A percentile compares a stretch with the other conserved stretches of the same genome.
Conservation (phyloP, 2,888 invertebrate genomes). For the Tenthredo distinguenda region DNA sequence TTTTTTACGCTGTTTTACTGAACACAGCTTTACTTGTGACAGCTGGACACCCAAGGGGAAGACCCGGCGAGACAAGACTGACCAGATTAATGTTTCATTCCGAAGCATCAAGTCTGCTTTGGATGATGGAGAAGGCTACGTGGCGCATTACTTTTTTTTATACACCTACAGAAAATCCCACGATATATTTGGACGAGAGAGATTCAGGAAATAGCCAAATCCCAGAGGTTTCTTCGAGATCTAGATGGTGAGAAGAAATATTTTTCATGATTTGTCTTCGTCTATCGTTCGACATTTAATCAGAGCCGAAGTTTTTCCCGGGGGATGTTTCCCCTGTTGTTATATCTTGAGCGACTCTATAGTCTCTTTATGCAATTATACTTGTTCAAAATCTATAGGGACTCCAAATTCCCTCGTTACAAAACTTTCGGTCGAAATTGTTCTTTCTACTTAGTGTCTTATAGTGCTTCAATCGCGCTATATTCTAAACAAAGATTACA, state of each 20-base stretch:
- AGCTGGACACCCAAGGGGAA: slow-evolving; percentile 36
- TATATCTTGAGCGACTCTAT: slow-evolving; percentile 6
- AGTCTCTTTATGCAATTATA: slow-evolving; percentile 17
- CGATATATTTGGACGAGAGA: neutral
- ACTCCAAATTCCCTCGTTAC: slow-evolving; percentile 12
- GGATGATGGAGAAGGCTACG: slow-evolving; percentile 17
- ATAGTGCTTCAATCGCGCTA: neutral
- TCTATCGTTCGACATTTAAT: slow-evolving; percentile 31
- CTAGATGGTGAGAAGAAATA: slow-evolving; percentile 1
- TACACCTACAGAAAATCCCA: neutral
- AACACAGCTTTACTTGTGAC: neutral
- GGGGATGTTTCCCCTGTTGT: slow-evolving; percentile 11
- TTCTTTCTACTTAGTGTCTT: slow-evolving; percentile 24
- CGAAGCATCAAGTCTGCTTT: slow-evolving; percentile 21
- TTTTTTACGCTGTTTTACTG: neutral
- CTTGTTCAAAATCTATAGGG: slow-evolving; percentile 24
- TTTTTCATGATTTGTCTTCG: slow-evolving; percentile 25
- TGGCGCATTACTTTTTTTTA: slow-evolving; percentile 23
- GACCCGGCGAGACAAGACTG: slow-evolving; percentile 2
- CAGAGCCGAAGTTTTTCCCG: slow-evolving; percentile 9
- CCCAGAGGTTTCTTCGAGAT: neutral
- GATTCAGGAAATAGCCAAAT: slow-evolving; percentile 8
- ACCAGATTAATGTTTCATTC: slow-evolving; percentile 29
- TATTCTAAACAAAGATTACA: neutral
- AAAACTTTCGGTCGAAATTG: slow-evolving; percentile 27